Evolutionary conservation across 2,797 vertebrate genomes (phyloP), one percentile per base, ranked within the genome.

Genomic region (Centroberyx gerrardi): DNA sequence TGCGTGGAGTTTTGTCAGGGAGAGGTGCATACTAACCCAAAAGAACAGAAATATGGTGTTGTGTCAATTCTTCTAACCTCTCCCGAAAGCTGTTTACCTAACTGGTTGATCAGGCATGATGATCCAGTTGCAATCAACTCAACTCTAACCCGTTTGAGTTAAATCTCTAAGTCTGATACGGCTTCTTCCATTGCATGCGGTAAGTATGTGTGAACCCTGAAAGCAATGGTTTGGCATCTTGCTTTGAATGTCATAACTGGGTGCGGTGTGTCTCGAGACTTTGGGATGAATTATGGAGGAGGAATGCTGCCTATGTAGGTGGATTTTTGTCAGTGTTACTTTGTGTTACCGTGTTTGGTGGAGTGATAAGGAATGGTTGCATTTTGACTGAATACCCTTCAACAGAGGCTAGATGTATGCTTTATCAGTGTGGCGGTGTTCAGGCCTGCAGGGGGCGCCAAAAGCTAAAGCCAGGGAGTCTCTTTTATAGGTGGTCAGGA

Each of bases 1-100:
- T 62, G 87, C 51, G 83, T 89, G 85, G 92, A 88, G 87, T 69
- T 82, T 68, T 59, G n/a, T 31, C 9, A 36, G 36, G 36, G n/a
- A 36, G 59, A 14, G 36, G 14, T 69, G 15, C 5, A n/a, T 17
- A 15, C 46, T 28, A 18, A 61, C 46, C n/a, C 36, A 22, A 27
- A 31, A 62, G 29, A 18, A 58, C n/a, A 9, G 51, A 22, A 53
- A 10, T 53, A 10, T 52, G 22, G 9, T 18, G 18, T 18, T 18
- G 18, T 8, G 18, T 22, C 18, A 53, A 31, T 17, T 17, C 4
- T 8, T 28, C 8, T 15, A 22, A 15, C 33, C 22, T 54, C 62
- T 36, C n/a, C 4, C 28, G 3, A 14, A 68, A 48, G 8, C 61
- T 22, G 3, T 52, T 46, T 31, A 5, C 12, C 2, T 42, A 28